phyloP scores from a whole-genome alignment of 2,888 invertebrate species.

The Sisyra nigra region DNA sequence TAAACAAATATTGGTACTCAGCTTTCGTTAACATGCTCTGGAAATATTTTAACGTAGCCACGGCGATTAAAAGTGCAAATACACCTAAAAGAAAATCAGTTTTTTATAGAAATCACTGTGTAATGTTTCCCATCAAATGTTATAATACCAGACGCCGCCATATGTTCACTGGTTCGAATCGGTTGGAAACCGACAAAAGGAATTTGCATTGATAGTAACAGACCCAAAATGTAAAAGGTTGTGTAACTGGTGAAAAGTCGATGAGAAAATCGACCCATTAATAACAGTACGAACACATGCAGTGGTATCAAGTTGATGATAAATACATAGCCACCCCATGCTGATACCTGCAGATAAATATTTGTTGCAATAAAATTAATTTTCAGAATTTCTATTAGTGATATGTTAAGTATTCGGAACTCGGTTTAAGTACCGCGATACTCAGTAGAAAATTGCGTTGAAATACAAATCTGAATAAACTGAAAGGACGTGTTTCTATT shows the following conservation, averaged over 20 bases:
- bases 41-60: conserved; percentile 71
- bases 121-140: background rate
- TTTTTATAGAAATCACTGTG: background rate
- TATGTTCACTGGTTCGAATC: conserved; percentile 96
- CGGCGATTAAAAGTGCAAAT: conserved; percentile 83
- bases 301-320: conserved; percentile 98
- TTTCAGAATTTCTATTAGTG: conserved; percentile 2
- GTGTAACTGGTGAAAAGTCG: conserved; percentile 89
- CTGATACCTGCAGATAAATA: conserved; percentile 57
- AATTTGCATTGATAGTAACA: conserved; percentile 94
- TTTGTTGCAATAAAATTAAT: conserved; percentile 6
- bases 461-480: no score
- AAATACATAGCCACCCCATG: conserved; percentile 99
- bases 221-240: conserved; percentile 90
- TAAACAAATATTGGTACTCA: conserved; percentile 77
- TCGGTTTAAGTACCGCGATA: no score
- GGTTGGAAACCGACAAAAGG: conserved; percentile 97
- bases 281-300: conserved; percentile 83
- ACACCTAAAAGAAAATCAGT: conserved; percentile 49
- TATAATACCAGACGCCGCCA: conserved; percentile 83
- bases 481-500: no score
- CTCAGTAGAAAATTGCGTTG: no score
- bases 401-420: no score
- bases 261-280: conserved; percentile 92
- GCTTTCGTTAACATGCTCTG: conserved; percentile 75